Percentiles rank a stretch among this genome's conserved stretches.
Conservation (phyloP, 2,113 vertebrate species). For the Gobiocypris rarus region DNA sequence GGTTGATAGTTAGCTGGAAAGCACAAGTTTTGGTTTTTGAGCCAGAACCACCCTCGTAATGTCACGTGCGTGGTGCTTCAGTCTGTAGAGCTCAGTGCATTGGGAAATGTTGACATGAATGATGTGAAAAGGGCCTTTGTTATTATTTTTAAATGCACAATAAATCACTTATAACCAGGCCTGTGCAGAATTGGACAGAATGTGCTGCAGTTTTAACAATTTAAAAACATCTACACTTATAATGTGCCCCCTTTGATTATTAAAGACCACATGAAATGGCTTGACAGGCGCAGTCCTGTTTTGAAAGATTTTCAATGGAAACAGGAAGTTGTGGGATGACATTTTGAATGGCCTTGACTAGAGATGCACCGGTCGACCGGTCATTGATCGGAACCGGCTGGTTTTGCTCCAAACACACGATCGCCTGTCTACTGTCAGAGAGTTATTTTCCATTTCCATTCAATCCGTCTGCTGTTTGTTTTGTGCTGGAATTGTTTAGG, state of each 20-base stretch:
- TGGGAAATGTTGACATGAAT: neutral
- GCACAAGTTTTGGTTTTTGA: neutral
- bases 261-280: neutral
- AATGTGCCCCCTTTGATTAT: neutral
- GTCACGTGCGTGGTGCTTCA: neutral
- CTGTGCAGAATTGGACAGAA: neutral
- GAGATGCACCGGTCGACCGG: too few relatives aligned
- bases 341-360: neutral
- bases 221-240: neutral
- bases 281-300: neutral
- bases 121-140: constrained; percentile 6
- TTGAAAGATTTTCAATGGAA: neutral
- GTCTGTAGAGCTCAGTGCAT: neutral
- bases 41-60: neutral
- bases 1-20: neutral
- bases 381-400: too few relatives aligned
- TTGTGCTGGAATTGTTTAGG: too few relatives aligned
- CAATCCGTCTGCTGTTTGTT: too few relatives aligned
- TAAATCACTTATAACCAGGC: neutral
- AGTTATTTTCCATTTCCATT: too few relatives aligned
- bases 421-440: too few relatives aligned
- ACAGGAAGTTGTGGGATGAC: neutral
- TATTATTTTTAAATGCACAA: neutral
- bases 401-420: too few relatives aligned
- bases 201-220: neutral